A percentile compares a stretch with the other conserved stretches of the same genome.
phyloP scores from a whole-genome alignment of 2,113 vertebrate genomes.

The Heteronetta atricapilla region DNA sequence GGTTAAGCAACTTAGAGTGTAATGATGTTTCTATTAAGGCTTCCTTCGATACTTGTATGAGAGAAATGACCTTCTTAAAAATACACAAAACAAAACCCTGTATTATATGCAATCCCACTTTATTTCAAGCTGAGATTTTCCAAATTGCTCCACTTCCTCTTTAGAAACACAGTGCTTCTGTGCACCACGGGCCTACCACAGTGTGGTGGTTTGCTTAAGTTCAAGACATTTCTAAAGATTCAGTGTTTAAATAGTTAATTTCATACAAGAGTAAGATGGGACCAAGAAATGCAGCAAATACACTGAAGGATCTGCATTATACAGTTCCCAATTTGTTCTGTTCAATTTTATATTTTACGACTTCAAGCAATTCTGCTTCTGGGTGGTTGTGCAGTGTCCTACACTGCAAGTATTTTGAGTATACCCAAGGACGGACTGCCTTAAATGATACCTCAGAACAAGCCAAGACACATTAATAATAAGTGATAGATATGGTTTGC shows the following conservation, averaged over 20 bases:
- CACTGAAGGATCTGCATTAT: neutral
- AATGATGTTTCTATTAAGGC: neutral
- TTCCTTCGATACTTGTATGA: neutral
- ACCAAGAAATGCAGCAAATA: neutral
- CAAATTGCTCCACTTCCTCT: fast-evolving
- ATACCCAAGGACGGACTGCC: constrained; percentile 1
- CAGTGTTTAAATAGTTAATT: neutral
- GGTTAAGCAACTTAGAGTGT: constrained; percentile 1
- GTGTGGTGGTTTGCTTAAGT: neutral
- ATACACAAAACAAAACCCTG: neutral
- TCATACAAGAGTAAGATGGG: neutral
- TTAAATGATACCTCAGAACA: neutral
- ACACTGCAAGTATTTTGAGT: neutral
- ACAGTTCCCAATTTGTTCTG: neutral
- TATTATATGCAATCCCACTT: neutral
- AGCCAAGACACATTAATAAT: neutral
- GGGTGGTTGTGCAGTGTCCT: constrained; percentile 9
- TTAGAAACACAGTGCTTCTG: neutral
- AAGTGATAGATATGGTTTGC: neutral
- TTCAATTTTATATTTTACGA: neutral
- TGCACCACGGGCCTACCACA: fast-evolving
- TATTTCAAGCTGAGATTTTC: constrained; percentile 22
- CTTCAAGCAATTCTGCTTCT: neutral
- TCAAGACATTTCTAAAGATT: neutral
- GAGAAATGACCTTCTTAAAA: neutral